Evolutionary conservation across 1,140 invertebrate species (phyloP).

Genomic region (Arion vulgaris): DNA sequence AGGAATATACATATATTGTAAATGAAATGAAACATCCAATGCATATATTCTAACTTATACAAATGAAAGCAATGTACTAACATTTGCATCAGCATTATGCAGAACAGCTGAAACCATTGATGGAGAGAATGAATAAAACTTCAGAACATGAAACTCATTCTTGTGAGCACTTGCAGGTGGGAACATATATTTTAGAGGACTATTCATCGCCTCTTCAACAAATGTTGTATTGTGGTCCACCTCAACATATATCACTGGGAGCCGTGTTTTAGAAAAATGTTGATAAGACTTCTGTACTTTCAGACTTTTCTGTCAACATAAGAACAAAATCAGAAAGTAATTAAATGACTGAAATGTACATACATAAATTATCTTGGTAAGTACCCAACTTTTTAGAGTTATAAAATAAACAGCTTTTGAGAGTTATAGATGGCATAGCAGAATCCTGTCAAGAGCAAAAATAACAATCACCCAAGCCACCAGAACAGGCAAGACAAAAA

Average conservation of each 20-base stretch:
- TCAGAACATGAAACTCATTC: conserved; percentile 69
- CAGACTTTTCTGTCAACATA: conserved; percentile 21
- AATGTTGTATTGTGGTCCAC: conserved; percentile 36
- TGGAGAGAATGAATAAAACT: conserved; percentile 68
- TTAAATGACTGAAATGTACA: background rate
- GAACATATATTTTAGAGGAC: conserved; percentile 46
- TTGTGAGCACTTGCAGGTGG: conserved; percentile 66
- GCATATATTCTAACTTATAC: background rate
- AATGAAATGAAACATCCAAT: no score
- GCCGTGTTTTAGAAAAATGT: conserved; percentile 46
- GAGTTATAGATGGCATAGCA: no score
- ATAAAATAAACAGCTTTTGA: no score
- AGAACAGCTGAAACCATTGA: conserved; percentile 56
- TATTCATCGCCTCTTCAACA: conserved; percentile 25
- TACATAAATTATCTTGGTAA: no score
- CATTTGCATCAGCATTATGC: background rate
- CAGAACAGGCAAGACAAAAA: no score
- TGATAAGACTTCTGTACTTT: conserved; percentile 12
- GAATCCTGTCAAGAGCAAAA: no score
- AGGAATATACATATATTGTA: no score
- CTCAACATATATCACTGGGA: conserved; percentile 51
- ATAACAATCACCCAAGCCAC: no score
- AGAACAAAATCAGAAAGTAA: background rate
- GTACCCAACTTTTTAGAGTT: no score
- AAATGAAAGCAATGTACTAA: background rate